Base-by-base conservation (phyloP, 1,140 invertebrate genomes). In the Sycobia sp. region DNA sequence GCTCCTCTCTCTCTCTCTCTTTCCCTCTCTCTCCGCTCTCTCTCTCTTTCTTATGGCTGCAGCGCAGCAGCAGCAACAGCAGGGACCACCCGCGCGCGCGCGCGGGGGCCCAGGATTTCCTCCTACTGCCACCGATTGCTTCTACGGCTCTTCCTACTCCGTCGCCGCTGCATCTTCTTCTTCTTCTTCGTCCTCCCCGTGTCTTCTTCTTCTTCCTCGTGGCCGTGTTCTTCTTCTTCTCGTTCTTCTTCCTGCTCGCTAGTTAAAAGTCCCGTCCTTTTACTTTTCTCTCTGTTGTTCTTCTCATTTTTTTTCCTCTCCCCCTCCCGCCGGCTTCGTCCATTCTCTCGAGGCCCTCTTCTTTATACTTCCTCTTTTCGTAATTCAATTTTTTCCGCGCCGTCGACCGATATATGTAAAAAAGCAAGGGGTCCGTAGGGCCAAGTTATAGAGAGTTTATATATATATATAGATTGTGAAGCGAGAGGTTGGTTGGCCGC, bases 31-130 rank as follows among this genome's bases (percentile, higher is more conserved):
- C n/a, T n/a, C n/a, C n/a, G n/a, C n/a, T n/a, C n/a, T n/a, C n/a
- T n/a, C n/a, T n/a, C n/a, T 18, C 16, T 18, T 43, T 3, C 13
- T 3, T 20, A 16, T 43, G 16, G 7, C 4, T 43, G 5, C n/a
- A 9, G n/a, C n/a, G n/a, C n/a, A n/a, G n/a, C n/a, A n/a, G n/a
- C 18, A 18, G 27, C 41, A 32, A 32, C n/a, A 29, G 16, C 68
- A 74, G 72, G 71, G 77, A 77, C 76, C 77, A 78, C 77, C 76
- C 77, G 74, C 73, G 68, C 69, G 75, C 71, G 74, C n/a, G n/a
- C n/a, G n/a, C n/a, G n/a, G n/a, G n/a, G n/a, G n/a, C n/a, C 72
- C 68, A 68, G 68, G 67, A 70, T 61, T 69, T 71, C 65, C 66
- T 67, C 67, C 62, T 46, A 62, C n/a, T n/a, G n/a, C n/a, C n/a